These are phyloP conservation scores for Oostethus manadensis DNA, from an alignment of 2,113 vertebrate genomes.

Conservation along the genomic window DNA sequence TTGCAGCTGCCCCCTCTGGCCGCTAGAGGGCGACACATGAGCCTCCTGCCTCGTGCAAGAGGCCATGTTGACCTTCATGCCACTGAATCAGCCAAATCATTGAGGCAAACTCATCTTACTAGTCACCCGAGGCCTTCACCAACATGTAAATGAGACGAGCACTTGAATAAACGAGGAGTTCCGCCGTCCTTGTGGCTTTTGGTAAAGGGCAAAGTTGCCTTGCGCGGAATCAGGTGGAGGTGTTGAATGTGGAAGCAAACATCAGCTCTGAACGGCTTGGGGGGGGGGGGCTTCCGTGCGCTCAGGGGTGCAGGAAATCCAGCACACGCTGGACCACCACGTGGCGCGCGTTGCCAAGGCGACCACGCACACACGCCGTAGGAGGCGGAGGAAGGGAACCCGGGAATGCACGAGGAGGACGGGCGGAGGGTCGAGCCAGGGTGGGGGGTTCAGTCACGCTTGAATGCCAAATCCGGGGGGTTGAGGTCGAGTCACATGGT, in stretches of 20 bases:
- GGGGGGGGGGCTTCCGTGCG: slow-evolving; percentile 19
- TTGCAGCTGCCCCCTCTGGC: slow-evolving; percentile 4
- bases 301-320: slow-evolving; percentile 47
- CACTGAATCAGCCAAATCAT: slow-evolving; percentile 45
- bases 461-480: too few relatives aligned
- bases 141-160: not conserved
- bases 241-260: not conserved
- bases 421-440: too few relatives aligned
- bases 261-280: not conserved
- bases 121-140: slow-evolving; percentile 34
- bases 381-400: slow-evolving; percentile 43
- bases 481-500: too few relatives aligned
- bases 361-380: slow-evolving; percentile 60
- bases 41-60: too few relatives aligned
- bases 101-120: slow-evolving; percentile 25
- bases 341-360: slow-evolving; percentile 70
- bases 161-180: not conserved
- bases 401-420: slow-evolving; percentile 32
- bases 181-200: too few relatives aligned
- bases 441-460: slow-evolving; percentile 35
- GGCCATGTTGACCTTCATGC: slow-evolving; percentile 45
- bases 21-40: slow-evolving; percentile 56
- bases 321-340: slow-evolving; percentile 49
- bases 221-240: not conserved
- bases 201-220: not conserved